Evolutionary conservation across 2,888 invertebrate species (phyloP).

Genomic region (Andrena bicolor): DNA sequence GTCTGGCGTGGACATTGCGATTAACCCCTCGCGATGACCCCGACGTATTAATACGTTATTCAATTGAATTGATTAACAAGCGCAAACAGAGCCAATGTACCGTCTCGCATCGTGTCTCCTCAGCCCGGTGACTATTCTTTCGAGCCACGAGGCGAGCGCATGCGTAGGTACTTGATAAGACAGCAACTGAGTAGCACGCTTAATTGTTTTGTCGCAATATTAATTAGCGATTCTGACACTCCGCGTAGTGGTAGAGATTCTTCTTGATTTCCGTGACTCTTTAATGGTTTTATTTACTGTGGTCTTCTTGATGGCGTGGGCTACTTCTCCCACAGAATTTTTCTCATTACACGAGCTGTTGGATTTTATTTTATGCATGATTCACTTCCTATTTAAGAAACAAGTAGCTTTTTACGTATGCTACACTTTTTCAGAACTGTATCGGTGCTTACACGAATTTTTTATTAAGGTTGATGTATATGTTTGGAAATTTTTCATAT

Average conservation of each 20-base stretch:
- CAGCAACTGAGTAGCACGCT: slow-evolving; percentile 16
- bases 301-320: background rate
- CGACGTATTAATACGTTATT: slow-evolving; percentile 74
- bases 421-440: background rate
- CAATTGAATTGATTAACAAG: slow-evolving; percentile 75
- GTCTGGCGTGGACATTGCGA: slow-evolving; percentile 85
- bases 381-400: slow-evolving; percentile 7
- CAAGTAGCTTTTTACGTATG: background rate
- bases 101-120: slow-evolving; percentile 53
- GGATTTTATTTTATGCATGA: background rate
- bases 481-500: background rate
- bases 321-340: background rate
- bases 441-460: slow-evolving; percentile 1
- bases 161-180: background rate
- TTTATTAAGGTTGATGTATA: background rate
- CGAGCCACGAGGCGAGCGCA: slow-evolving; percentile 5
- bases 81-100: slow-evolving; percentile 67
- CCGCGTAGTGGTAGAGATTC: background rate
- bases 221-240: background rate
- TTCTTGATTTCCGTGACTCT: background rate
- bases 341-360: background rate
- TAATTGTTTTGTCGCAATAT: background rate
- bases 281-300: background rate
- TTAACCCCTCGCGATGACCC: slow-evolving; percentile 77
- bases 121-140: slow-evolving; percentile 10